Conservation (phyloP, 2,888 invertebrate species). For the Cataglyphis altisquamis region DNA sequence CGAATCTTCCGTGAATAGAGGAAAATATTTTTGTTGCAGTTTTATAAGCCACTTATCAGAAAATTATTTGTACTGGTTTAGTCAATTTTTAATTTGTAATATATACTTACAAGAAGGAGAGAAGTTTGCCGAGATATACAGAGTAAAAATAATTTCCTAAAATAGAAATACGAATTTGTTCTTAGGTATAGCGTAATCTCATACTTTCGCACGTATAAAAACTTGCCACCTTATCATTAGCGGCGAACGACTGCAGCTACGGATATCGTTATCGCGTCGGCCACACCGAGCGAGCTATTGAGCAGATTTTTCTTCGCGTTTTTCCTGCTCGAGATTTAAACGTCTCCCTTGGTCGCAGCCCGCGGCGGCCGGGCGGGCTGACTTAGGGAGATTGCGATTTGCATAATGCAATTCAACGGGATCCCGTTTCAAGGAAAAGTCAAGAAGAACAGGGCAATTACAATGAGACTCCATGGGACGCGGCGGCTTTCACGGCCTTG, state of each 20-base stretch:
- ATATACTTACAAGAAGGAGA: not conserved
- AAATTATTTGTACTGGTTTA: not conserved
- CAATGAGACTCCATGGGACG: conserved; percentile 85
- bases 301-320: conserved; percentile 67
- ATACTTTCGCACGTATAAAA: not conserved
- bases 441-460: conserved; percentile 86
- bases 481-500: conserved; percentile 78
- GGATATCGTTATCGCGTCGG: conserved; percentile 64
- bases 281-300: conserved; percentile 60
- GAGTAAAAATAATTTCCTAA: not conserved
- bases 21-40: not conserved
- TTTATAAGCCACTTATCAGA: not conserved
- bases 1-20: not conserved
- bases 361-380: conserved; percentile 72
- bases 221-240: conserved; percentile 36
- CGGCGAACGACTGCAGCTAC: conserved; percentile 19
- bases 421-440: conserved; percentile 84
- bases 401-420: conserved; percentile 85
- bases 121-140: not conserved
- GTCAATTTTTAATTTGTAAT: not conserved
- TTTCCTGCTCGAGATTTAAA: conserved; percentile 58
- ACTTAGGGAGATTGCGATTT: conserved; percentile 85
- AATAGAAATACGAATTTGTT: not conserved
- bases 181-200: not conserved
- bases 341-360: conserved; percentile 50